These are phyloP conservation scores for Melanchra persicariae DNA, from an alignment of 2,888 invertebrate genomes.

Conservation along the genomic window DNA sequence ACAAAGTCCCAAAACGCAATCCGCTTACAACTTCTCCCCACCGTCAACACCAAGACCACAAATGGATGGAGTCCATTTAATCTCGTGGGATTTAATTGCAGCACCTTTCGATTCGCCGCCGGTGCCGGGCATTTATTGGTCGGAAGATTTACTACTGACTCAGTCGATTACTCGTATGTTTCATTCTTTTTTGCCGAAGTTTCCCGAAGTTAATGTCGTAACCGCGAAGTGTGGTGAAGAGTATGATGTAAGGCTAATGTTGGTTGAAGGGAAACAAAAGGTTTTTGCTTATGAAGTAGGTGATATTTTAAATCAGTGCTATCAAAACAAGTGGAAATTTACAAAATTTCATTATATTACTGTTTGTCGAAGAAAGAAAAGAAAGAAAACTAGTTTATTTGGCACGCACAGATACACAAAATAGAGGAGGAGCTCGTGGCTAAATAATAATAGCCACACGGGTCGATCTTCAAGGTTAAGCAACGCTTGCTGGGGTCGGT, in stretches of 20 bases:
- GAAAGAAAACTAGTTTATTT: too few relatives aligned
- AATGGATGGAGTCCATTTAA: conserved; percentile 88
- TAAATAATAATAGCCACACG: too few relatives aligned
- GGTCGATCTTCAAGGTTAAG: too few relatives aligned
- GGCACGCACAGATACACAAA: too few relatives aligned
- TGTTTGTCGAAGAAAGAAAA: too few relatives aligned
- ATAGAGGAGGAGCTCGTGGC: too few relatives aligned
- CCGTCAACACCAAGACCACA: conserved; percentile 79
- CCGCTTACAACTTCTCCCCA: conserved; percentile 60
- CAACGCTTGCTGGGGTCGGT: too few relatives aligned
- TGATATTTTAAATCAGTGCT: too few relatives aligned
- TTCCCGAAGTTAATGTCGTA: conserved; percentile 45
- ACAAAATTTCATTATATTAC: too few relatives aligned
- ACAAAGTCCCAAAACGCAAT: conserved; percentile 7
- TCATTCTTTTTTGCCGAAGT: conserved; percentile 46
- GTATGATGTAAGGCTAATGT: conserved; percentile 32
- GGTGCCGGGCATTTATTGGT: conserved; percentile 83
- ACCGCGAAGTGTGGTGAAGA: conserved; percentile 52
- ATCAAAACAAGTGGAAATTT: not conserved
- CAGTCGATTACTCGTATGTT: conserved; percentile 67
- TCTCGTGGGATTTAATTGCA: conserved; percentile 88
- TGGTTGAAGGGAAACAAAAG: conserved; percentile 24
- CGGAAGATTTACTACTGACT: conserved; percentile 81
- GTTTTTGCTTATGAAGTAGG: not conserved
- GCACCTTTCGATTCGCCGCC: conserved; percentile 83